These are phyloP conservation scores for Microdon myrmicae DNA, from an alignment of 2,888 invertebrate species.

Conservation along the genomic window DNA sequence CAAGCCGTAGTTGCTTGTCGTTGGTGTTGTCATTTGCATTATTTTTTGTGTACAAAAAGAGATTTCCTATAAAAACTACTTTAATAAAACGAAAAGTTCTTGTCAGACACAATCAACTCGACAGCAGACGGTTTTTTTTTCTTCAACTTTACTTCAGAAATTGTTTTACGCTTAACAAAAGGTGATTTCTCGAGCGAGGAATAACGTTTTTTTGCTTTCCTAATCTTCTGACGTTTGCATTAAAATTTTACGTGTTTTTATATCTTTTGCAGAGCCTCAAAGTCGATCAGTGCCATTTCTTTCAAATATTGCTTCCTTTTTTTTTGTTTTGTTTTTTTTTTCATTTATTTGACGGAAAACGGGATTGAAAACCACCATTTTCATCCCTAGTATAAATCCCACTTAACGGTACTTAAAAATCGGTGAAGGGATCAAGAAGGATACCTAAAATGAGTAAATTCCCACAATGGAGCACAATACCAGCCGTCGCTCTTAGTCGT, in stretches of 20 bases:
- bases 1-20: slow-evolving; percentile 16
- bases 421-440: slow-evolving; percentile 17
- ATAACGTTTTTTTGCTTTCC: slow-evolving; percentile 10
- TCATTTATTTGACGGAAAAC: not conserved
- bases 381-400: slow-evolving; percentile 19
- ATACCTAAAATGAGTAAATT: slow-evolving; percentile 51
- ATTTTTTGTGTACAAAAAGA: slow-evolving; percentile 39
- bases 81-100: slow-evolving; percentile 3
- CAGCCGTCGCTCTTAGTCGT: slow-evolving; percentile 67
- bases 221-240: too few relatives aligned
- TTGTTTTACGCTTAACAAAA: slow-evolving; percentile 22
- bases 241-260: too few relatives aligned
- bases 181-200: slow-evolving; percentile 28
- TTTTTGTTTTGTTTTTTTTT: slow-evolving; percentile 11
- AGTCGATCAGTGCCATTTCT: slow-evolving; percentile 7
- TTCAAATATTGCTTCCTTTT: not conserved
- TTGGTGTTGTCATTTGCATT: slow-evolving; percentile 27
- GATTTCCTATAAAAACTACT: slow-evolving; percentile 37
- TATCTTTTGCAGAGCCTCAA: too few relatives aligned
- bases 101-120: slow-evolving; percentile 25
- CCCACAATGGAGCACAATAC: slow-evolving; percentile 64
- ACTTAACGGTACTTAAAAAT: slow-evolving; percentile 1
- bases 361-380: slow-evolving; percentile 1
- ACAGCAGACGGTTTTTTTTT: slow-evolving; percentile 27
- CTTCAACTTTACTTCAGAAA: too few relatives aligned